A percentile compares a stretch with the other conserved stretches of the same genome.
Conservation (phyloP, 2,797 vertebrate species). For the Liparis tanakae region DNA sequence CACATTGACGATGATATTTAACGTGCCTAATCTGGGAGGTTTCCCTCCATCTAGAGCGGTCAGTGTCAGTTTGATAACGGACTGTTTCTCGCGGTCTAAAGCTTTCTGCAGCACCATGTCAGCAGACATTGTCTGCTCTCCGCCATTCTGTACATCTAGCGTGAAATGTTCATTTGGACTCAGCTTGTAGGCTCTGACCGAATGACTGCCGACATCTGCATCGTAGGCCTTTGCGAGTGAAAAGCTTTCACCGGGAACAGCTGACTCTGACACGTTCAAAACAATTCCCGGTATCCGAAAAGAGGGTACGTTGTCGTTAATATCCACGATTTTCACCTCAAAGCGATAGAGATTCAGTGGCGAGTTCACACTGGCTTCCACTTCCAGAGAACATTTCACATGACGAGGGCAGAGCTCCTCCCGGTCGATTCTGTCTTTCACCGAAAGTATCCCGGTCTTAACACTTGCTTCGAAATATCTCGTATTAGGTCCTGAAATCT, state of each 20-base stretch:
- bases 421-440: conserved; percentile 89
- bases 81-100: conserved; percentile 88
- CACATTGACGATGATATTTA: conserved; percentile 85
- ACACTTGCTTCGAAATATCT: conserved; percentile 87
- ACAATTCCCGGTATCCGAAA: conserved; percentile 84
- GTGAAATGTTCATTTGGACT: conserved; percentile 88
- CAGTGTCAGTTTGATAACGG: conserved; percentile 83
- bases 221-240: conserved; percentile 87
- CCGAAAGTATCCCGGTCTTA: conserved; percentile 85
- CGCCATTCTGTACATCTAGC: conserved; percentile 86
- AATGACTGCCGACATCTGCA: conserved; percentile 86
- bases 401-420: conserved; percentile 87
- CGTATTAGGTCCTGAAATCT: conserved; percentile 75
- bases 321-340: conserved; percentile 88
- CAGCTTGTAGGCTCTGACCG: conserved; percentile 88
- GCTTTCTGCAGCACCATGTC: conserved; percentile 89
- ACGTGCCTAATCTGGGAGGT: conserved; percentile 84
- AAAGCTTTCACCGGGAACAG: conserved; percentile 85
- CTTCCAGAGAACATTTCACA: conserved; percentile 85
- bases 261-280: conserved; percentile 87
- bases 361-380: conserved; percentile 88
- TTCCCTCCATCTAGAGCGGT: conserved; percentile 90
- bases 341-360: conserved; percentile 89
- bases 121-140: conserved; percentile 84
- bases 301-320: conserved; percentile 88